phyloP scores from a whole-genome alignment of 2,888 invertebrate species.

The Chydorus sphaericus region DNA sequence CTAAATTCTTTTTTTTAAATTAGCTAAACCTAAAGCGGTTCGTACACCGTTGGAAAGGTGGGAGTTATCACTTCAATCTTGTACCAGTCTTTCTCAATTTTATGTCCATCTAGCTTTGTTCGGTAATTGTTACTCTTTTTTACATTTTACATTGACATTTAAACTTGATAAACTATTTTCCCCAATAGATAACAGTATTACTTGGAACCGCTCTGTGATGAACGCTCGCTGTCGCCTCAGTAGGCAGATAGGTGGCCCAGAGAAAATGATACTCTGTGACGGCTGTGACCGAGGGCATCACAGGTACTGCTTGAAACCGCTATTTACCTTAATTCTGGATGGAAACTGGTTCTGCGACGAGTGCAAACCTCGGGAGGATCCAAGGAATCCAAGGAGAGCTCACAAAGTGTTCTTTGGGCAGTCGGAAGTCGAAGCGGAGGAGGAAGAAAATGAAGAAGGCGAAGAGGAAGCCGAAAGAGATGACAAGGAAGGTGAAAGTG shows the following conservation, averaged over 20 bases:
- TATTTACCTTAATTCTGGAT: constrained; percentile 51
- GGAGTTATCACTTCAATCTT: constrained; percentile 71
- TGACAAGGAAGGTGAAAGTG: too few relatives aligned
- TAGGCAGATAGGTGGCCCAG: constrained; percentile 65
- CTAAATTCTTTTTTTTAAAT: too few relatives aligned
- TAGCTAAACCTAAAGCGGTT: constrained; percentile 27
- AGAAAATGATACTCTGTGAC: constrained; percentile 86
- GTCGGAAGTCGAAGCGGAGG: too few relatives aligned
- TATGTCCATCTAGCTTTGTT: constrained; percentile 71
- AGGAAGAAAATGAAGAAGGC: constrained; percentile 20
- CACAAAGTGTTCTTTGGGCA: too few relatives aligned
- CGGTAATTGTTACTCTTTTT: constrained; percentile 24
- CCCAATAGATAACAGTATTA: constrained; percentile 58
- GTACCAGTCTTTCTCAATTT: constrained; percentile 63
- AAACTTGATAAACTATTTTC: constrained; percentile 2
- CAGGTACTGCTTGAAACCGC: constrained; percentile 84
- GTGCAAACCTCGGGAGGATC: constrained; percentile 43
- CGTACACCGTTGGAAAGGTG: constrained; percentile 45
- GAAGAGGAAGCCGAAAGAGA: not conserved
- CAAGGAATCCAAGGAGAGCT: too few relatives aligned
- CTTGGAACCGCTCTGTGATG: constrained; percentile 70
- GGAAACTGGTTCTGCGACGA: too few relatives aligned
- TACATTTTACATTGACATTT: constrained; percentile 3
- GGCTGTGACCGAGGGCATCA: constrained; percentile 88
- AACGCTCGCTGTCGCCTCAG: constrained; percentile 78